Conservation (phyloP, 2,113 vertebrate species). For the Mormoops blainvillei region DNA sequence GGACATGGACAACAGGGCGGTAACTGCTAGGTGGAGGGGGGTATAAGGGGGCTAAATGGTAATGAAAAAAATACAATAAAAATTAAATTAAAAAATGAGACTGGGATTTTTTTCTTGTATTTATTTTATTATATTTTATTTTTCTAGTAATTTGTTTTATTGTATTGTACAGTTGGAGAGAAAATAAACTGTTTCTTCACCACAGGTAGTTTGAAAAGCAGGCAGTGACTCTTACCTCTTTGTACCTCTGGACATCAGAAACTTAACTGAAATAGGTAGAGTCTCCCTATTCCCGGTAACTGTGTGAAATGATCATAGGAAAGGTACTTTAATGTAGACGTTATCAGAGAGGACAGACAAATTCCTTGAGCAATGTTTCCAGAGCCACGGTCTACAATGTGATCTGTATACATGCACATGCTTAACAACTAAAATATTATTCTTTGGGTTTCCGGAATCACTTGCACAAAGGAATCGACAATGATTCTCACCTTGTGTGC, state of each 20-base stretch:
- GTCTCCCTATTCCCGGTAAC: neutral
- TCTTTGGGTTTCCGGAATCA: slow-evolving; percentile 1
- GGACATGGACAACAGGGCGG: too few relatives aligned
- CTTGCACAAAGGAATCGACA: neutral
- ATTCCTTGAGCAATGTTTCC: neutral
- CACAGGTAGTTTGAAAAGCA: neutral
- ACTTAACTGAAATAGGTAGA: neutral
- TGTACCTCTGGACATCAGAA: neutral
- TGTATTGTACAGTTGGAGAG: neutral
- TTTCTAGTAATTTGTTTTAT: neutral
- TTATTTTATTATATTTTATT: neutral
- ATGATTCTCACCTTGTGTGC: neutral
- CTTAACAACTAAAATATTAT: neutral
- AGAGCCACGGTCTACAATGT: neutral
- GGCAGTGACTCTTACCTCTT: neutral
- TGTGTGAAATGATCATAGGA: neutral
- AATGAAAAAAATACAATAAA: too few relatives aligned
- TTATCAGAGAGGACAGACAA: neutral
- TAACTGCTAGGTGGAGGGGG: too few relatives aligned
- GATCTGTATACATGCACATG: neutral
- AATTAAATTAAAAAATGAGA: neutral
- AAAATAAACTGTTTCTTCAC: neutral
- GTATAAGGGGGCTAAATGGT: too few relatives aligned
- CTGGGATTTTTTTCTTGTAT: neutral
- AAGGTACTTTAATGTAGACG: neutral